These are phyloP conservation scores for Melanerpes formicivorus DNA, from an alignment of 2,113 vertebrate genomes.

Conservation along the genomic window DNA sequence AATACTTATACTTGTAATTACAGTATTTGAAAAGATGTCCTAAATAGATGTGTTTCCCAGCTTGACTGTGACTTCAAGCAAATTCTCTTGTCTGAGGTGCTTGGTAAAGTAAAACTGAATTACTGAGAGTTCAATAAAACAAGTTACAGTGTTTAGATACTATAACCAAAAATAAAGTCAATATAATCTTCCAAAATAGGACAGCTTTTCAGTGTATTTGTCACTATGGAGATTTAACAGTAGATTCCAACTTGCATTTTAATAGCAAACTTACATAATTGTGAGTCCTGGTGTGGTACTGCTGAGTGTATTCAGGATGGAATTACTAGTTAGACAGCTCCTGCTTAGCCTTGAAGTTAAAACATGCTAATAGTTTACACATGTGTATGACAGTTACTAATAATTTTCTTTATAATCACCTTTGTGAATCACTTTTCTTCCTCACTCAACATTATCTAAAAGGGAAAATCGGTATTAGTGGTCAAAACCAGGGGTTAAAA, in stretches of 20 bases:
- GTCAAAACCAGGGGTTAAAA: not conserved
- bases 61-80: slow-evolving; percentile 20
- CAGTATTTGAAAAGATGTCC: not conserved
- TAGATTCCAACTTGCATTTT: slow-evolving; percentile 69
- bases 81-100: slow-evolving; percentile 27
- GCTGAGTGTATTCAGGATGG: slow-evolving; percentile 37
- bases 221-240: slow-evolving; percentile 73
- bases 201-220: slow-evolving; percentile 56
- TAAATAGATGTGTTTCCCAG: not conserved
- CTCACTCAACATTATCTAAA: not conserved
- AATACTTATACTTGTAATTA: not conserved
- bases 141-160: slow-evolving; percentile 50
- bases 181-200: slow-evolving; percentile 72
- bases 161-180: slow-evolving; percentile 71
- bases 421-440: not conserved
- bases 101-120: slow-evolving; percentile 56
- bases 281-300: slow-evolving; percentile 48
- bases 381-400: slow-evolving; percentile 9
- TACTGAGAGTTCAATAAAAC: slow-evolving; percentile 39
- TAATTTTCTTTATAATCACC: slow-evolving; percentile 3
- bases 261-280: slow-evolving; percentile 72
- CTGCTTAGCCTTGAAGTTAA: slow-evolving; percentile 48
- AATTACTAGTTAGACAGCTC: slow-evolving; percentile 51
- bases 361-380: slow-evolving; percentile 9
- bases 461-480: not conserved